Base-by-base conservation (phyloP, 2,888 invertebrate genomes). In the Tachina grossa region DNA sequence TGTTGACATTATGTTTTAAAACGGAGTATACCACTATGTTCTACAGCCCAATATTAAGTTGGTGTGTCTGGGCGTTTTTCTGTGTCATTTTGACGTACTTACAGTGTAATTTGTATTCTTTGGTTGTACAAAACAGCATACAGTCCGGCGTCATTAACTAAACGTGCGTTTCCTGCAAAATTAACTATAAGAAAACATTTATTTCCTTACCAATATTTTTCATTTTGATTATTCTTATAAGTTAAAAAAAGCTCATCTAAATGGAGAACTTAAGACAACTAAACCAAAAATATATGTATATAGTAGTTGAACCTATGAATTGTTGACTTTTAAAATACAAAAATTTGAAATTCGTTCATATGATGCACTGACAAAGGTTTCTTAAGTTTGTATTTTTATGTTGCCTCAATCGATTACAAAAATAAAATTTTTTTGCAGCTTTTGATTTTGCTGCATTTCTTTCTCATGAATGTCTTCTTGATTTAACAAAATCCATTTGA, bases 281-380 rank as follows among this genome's bases (percentile, higher is more conserved):
- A 61, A 41, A 59, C 6, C 31, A 69, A 22, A 55, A 71, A 57
- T n/a, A 31, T 68, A 39, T 16, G n/a, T n/a, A n/a, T n/a, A n/a
- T n/a, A n/a, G n/a, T n/a, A n/a, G n/a, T n/a, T n/a, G n/a, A n/a
- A 66, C 41, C 53, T 69, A 69, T 55, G 55, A 71, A 71, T 72
- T 45, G 39, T 65, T 47, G 39, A 74, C 41, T 55, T 55, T 31
- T 55, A 0, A 55, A 31, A 4, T 9, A 61, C 49, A 63, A 79
- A 71, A 39, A 69, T 11, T 22, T 49, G 47, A 76, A 84, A 84
- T 79, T 69, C 83, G 53, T 45, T 45, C 79, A 79, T 79, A 71
- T 57, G 65, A 84, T 84, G 84, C 79, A 31, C 43, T 22, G 69
- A 31, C 79, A 79, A 78, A 75, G 31, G 31, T 31, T 45, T 71